These are phyloP conservation scores for Laspeyria flexula DNA, from an alignment of 2,888 invertebrate species.

Conservation along the genomic window DNA sequence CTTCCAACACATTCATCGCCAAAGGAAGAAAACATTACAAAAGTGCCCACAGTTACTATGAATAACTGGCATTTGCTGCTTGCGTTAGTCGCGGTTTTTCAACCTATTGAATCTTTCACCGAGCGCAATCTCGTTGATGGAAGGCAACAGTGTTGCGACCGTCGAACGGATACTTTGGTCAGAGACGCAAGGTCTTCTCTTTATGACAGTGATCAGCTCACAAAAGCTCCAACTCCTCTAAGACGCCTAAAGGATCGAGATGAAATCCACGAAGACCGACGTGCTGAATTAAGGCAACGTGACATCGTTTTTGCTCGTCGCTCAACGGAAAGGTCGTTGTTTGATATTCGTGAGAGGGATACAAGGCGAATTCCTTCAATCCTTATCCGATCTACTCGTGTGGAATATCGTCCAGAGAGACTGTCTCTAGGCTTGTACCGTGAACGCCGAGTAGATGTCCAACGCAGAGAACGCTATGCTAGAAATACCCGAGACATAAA, in stretches of 20 bases:
- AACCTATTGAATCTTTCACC: constrained; percentile 67
- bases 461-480: constrained; percentile 6
- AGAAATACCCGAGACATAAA: constrained; percentile 8
- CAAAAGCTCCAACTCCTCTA: constrained; percentile 35
- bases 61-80: constrained; percentile 81
- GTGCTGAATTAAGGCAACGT: constrained; percentile 42
- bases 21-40: constrained; percentile 49
- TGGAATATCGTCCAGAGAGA: constrained; percentile 14
- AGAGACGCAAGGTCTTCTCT: constrained; percentile 50
- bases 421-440: constrained; percentile 11
- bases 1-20: constrained; percentile 58
- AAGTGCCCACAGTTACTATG: constrained; percentile 76
- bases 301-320: constrained; percentile 15
- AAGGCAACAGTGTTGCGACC: constrained; percentile 67
- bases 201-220: constrained; percentile 43
- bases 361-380: constrained; percentile 9
- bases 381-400: constrained; percentile 9
- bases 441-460: constrained; percentile 9
- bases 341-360: constrained; percentile 13
- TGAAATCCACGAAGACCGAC: constrained; percentile 43
- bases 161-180: constrained; percentile 44
- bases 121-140: constrained; percentile 75
- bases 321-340: constrained; percentile 19
- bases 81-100: constrained; percentile 72
- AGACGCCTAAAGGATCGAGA: constrained; percentile 25